Evolutionary conservation across 2,113 vertebrate species (phyloP).

Genomic region (Indicator indicator): DNA sequence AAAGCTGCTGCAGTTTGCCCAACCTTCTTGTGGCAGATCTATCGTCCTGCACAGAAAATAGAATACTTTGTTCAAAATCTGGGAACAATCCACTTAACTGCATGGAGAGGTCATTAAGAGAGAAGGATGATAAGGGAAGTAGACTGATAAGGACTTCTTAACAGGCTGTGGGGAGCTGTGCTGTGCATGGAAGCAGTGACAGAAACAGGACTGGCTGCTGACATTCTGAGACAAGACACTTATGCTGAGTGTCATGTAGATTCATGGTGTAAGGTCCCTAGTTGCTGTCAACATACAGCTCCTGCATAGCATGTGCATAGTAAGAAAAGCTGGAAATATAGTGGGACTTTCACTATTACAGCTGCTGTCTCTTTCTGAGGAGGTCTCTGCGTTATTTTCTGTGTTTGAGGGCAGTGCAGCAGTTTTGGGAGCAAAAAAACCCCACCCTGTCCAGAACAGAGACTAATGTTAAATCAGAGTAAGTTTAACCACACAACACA

Average conservation of each 20-base stretch:
- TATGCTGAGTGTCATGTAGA: neutral
- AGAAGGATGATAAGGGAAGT: constrained; percentile 51
- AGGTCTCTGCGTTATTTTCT: neutral
- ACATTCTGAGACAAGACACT: neutral
- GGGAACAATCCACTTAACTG: neutral
- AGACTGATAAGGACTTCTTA: constrained; percentile 37
- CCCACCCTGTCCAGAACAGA: neutral
- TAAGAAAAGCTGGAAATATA: neutral
- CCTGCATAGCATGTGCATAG: neutral
- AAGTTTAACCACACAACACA: neutral
- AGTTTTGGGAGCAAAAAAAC: neutral
- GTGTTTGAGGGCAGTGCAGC: neutral
- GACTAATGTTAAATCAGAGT: neutral
- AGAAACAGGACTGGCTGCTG: neutral
- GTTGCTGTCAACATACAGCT: neutral
- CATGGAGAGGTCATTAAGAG: neutral
- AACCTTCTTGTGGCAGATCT: neutral
- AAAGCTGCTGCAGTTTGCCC: neutral
- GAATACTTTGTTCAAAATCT: neutral
- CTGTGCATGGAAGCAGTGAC: neutral
- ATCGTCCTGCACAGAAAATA: neutral
- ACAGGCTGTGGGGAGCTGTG: neutral
- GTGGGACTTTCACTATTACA: neutral
- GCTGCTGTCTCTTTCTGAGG: neutral
- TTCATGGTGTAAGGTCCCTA: neutral